A percentile compares a stretch with the other conserved stretches of the same genome.
phyloP scores from a whole-genome alignment of 2,888 invertebrate species.

The Auanema freiburgensis region DNA sequence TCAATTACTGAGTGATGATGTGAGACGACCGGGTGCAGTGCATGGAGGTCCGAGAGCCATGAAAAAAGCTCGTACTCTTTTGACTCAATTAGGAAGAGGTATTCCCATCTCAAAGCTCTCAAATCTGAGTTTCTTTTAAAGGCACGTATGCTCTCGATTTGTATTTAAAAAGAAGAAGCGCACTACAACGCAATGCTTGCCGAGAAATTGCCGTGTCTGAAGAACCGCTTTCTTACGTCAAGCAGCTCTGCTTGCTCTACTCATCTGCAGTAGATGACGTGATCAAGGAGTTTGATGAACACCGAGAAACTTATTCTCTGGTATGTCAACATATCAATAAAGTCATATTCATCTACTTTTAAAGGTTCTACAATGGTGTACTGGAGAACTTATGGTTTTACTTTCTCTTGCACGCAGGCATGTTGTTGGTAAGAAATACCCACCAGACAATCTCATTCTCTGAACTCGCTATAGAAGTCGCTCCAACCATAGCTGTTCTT shows the following conservation, averaged over 20 bases:
- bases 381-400: conserved; percentile 56
- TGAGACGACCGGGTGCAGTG: conserved; percentile 53
- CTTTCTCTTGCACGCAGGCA: conserved; percentile 56
- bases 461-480: conserved; percentile 44
- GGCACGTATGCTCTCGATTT: conserved; percentile 60
- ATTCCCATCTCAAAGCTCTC: background rate
- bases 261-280: conserved; percentile 54
- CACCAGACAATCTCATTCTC: conserved; percentile 61
- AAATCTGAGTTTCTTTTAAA: background rate
- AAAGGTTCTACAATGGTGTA: conserved; percentile 61
- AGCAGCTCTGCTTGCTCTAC: conserved; percentile 42
- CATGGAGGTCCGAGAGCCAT: conserved; percentile 59
- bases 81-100: conserved; percentile 43
- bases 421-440: conserved; percentile 44
- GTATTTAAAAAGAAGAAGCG: conserved; percentile 54
- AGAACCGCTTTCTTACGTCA: conserved; percentile 58
- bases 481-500: conserved; percentile 59
- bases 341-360: background rate
- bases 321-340: conserved; percentile 12
- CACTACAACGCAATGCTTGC: conserved; percentile 44
- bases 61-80: conserved; percentile 43
- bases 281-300: conserved; percentile 45
- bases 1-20: conserved; percentile 54
- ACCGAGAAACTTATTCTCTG: conserved; percentile 66
- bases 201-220: conserved; percentile 43